Evolutionary conservation across 2,113 vertebrate species (phyloP).

Genomic region (Pseudorasbora parva): DNA sequence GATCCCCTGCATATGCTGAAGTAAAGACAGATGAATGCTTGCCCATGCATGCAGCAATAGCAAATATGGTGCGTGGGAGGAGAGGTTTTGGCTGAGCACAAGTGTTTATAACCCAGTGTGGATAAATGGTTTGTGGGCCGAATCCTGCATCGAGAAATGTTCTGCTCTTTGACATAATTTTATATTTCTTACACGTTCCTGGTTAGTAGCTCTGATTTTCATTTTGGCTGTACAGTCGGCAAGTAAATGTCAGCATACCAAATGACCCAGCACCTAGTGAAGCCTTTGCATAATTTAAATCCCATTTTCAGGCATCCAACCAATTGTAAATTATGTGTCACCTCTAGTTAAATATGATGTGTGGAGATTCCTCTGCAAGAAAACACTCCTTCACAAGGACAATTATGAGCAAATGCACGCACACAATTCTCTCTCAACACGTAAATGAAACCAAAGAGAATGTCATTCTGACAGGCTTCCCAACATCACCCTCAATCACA

Average conservation of each 20-base stretch:
- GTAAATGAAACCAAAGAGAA: conserved; percentile 21
- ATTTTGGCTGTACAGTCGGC: conserved; percentile 9
- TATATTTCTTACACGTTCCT: not conserved
- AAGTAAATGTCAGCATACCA: conserved; percentile 50
- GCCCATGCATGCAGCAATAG: conserved; percentile 4
- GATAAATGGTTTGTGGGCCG: conserved; percentile 30
- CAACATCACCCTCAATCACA: conserved; percentile 17
- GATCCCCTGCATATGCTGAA: conserved; percentile 31
- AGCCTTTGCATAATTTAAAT: conserved; percentile 54
- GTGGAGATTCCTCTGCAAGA: conserved; percentile 31
- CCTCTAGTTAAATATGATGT: conserved; percentile 49
- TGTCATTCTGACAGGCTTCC: not conserved
- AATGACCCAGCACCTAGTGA: conserved; percentile 38
- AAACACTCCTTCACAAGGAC: conserved; percentile 41
- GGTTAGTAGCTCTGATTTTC: conserved; percentile 8
- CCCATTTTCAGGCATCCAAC: conserved; percentile 36
- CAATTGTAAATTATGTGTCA: conserved; percentile 51
- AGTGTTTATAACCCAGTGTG: conserved; percentile 19
- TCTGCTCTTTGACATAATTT: conserved; percentile 31
- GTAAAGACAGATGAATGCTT: conserved; percentile 34
- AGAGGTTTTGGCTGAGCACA: conserved; percentile 30
- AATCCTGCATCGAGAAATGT: not conserved
- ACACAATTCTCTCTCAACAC: not conserved
- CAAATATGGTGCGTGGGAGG: conserved; percentile 39
- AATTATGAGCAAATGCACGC: conserved; percentile 38